Percentiles rank a stretch among this genome's conserved stretches.
Evolutionary conservation across 2,113 vertebrate genomes (phyloP).

Genomic region (Microcebus ravelobensis): DNA sequence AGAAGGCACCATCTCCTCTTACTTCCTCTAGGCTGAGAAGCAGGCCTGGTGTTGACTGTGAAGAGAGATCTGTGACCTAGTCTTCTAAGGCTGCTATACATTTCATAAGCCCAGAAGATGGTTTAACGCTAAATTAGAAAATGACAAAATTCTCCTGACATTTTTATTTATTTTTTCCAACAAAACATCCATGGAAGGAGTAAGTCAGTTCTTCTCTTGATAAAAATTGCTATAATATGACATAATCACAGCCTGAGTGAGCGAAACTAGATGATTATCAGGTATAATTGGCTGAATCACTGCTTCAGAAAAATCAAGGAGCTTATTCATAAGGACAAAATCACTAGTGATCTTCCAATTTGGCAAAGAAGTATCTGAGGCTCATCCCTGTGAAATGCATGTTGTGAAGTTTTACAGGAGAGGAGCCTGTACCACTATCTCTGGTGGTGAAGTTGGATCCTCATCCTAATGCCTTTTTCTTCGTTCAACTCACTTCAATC

Average conservation of each 20-base stretch:
- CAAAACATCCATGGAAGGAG: not conserved
- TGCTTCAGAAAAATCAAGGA: constrained; percentile 50
- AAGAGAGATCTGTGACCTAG: not conserved
- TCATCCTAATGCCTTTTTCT: not conserved
- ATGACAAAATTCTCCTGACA: not conserved
- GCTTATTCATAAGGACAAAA: not conserved
- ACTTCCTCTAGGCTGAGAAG: not conserved
- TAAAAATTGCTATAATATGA: constrained; percentile 40
- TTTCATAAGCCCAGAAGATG: not conserved
- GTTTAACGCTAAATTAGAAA: not conserved
- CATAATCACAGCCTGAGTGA: not conserved
- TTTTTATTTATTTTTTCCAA: not conserved
- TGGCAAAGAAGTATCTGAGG: not conserved
- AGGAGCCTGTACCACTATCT: accelerated
- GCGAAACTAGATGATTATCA: not conserved
- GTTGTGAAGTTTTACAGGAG: not conserved
- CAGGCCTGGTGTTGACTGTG: not conserved
- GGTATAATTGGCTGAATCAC: constrained; percentile 29
- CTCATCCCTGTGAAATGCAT: not conserved
- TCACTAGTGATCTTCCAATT: not conserved
- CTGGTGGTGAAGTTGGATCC: not conserved
- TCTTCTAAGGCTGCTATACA: not conserved
- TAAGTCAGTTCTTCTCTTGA: not conserved
- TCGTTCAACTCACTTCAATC: not conserved
- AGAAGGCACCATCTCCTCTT: accelerated